Conservation (phyloP, 2,797 vertebrate genomes). For the Dendrocincla fuliginosa region DNA sequence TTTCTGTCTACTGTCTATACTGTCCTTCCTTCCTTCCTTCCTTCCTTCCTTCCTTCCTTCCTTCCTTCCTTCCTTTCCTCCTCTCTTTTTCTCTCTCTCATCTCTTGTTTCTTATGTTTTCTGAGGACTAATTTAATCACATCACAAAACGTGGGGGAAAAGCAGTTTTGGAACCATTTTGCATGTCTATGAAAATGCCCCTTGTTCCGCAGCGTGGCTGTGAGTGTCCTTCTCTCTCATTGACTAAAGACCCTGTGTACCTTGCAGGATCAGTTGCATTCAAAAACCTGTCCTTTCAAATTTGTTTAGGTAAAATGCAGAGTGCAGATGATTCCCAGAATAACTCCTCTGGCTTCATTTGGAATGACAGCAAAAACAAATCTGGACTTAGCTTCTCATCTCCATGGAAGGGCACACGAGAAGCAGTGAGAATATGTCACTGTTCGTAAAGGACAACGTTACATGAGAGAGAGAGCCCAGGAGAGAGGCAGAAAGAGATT, state of each 20-base stretch:
- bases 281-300: slow-evolving; percentile 62
- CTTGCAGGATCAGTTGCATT: slow-evolving; percentile 66
- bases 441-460: slow-evolving; percentile 32
- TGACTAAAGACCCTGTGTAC: slow-evolving; percentile 38
- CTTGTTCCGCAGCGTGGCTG: background rate
- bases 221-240: slow-evolving; percentile 46
- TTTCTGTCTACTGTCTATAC: too few species aligned
- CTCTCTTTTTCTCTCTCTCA: accelerated
- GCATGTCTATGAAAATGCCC: background rate
- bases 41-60: accelerated
- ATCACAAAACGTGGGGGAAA: background rate
- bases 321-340: slow-evolving; percentile 53
- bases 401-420: slow-evolving; percentile 37
- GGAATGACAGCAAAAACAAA: slow-evolving; percentile 63
- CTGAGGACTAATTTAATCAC: background rate
- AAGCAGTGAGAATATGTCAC: slow-evolving; percentile 60
- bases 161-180: background rate
- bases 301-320: slow-evolving; percentile 66
- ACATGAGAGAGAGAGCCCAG: background rate
- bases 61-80: accelerated
- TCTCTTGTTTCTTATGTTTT: background rate
- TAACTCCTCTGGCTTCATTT: slow-evolving; percentile 63
- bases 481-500: background rate
- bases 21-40: too few species aligned
- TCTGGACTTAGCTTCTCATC: slow-evolving; percentile 32